Percentiles rank a stretch among this genome's conserved stretches.
phyloP scores from a whole-genome alignment of 2,888 invertebrate species.

The Microplitis deprimator region DNA sequence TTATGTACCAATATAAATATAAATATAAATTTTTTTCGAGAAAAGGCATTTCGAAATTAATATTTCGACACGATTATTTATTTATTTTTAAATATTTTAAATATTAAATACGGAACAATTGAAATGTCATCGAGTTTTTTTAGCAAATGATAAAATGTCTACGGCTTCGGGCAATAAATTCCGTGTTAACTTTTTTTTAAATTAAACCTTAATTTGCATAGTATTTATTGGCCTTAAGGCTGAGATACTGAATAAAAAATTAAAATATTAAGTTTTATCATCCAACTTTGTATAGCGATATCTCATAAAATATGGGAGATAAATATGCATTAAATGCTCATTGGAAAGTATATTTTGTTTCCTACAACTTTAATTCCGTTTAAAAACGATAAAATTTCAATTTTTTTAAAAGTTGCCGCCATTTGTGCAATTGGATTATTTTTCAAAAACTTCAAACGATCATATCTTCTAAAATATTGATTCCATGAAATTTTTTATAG shows the following conservation, averaged over 20 bases:
- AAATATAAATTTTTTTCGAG: conserved; percentile 6
- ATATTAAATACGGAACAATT: conserved; percentile 25
- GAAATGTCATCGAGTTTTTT: conserved; percentile 40
- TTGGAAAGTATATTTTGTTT: too few relatives aligned
- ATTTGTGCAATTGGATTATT: too few relatives aligned
- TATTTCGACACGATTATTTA: not conserved
- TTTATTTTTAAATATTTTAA: conserved; percentile 4
- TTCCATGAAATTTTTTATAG: too few relatives aligned
- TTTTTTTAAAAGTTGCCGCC: too few relatives aligned
- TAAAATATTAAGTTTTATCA: not conserved
- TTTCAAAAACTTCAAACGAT: too few relatives aligned
- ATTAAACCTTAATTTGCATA: not conserved
- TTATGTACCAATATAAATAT: not conserved
- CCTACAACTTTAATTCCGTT: too few relatives aligned
- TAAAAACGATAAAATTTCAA: too few relatives aligned
- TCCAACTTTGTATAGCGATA: too few relatives aligned
- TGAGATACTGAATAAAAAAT: not conserved
- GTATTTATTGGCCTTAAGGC: conserved; percentile 4
- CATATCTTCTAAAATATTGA: too few relatives aligned
- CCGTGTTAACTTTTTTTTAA: not conserved
- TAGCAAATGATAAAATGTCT: conserved; percentile 9
- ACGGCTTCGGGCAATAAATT: conserved; percentile 14
- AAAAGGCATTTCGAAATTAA: not conserved
- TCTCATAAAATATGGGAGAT: too few relatives aligned
- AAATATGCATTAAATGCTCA: too few relatives aligned